phyloP scores from a whole-genome alignment of 2,113 vertebrate species.

The Podilymbus podiceps region DNA sequence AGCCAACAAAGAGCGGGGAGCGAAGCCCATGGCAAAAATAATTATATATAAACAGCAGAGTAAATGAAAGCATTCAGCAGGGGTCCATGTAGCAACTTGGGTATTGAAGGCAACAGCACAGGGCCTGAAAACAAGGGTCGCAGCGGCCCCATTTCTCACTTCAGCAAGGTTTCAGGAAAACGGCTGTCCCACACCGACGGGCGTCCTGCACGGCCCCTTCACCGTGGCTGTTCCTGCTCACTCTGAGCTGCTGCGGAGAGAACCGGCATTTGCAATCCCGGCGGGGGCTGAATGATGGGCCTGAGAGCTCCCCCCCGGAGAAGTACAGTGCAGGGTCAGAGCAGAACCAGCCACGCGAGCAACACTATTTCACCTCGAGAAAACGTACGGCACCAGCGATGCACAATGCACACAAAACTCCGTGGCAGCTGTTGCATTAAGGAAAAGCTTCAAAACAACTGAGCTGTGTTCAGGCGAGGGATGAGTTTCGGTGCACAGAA shows the following conservation, averaged over 20 bases:
- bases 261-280: fast-evolving
- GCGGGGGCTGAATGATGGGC: neutral
- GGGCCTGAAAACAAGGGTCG: neutral
- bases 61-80: neutral
- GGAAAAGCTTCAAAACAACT: neutral
- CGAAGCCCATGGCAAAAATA: neutral
- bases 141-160: neutral
- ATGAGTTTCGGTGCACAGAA: neutral
- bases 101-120: neutral
- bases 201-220: neutral
- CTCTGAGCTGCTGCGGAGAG: neutral
- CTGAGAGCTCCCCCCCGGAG: neutral
- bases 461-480: neutral
- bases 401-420: neutral
- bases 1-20: neutral
- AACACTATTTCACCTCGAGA: neutral
- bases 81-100: neutral
- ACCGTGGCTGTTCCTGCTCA: neutral
- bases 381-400: neutral
- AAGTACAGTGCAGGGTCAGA: neutral
- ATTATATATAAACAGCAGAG: neutral
- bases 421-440: neutral
- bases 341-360: neutral
- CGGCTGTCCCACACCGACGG: fast-evolving
- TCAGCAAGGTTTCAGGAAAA: neutral